Base-by-base conservation (phyloP, 2,113 vertebrate genomes). In the Oryzias curvinotus region DNA sequence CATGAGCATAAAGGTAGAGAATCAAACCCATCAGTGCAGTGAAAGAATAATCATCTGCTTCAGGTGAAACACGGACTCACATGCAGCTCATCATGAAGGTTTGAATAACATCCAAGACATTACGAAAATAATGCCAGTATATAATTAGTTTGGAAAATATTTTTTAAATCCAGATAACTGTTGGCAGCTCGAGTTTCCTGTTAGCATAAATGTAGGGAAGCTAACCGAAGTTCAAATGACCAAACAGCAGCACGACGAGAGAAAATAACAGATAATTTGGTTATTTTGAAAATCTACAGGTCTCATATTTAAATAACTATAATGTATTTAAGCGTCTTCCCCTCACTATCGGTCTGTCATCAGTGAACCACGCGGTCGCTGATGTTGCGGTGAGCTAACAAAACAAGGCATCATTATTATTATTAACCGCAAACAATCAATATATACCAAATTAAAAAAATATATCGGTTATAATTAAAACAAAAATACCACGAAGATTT, bases 61-160 rank as follows among this genome's bases (percentile, higher is more conserved):
- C 83, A 91, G 86, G 61, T 90, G 90, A 91, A 91, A 91, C 90
- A 91, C 90, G 90, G 88, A 91, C 87, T 86, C 74, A 87, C 85
- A 75, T 87, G 90, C 89, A 91, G 77, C 7, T 92, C 91, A 92
- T 92, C 91, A 92, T 75, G 50, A 12, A 65, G 81, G 86, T 82
- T 87, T 81, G 85, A 86, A 78, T 19, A 3, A 12, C 16, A 46
- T n/a, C 6, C 0, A 57, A 57, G 2, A 57, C 6, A 3, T 12
- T 36, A 36, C 21, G 8, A 3, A 36, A 36, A 36, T 30, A 30
- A 30, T 30, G 0, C 28, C n/a, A n/a, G n/a, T n/a, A n/a, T n/a
- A 7, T 1, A 8, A 2, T 30, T 8, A 7, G 30, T 8, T 36
- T 36, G 30, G 2, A 36, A 36, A 36, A 36, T 36, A 7, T 36